Base-by-base conservation (phyloP, 2,888 invertebrate species). In the Hartigia nigra region DNA sequence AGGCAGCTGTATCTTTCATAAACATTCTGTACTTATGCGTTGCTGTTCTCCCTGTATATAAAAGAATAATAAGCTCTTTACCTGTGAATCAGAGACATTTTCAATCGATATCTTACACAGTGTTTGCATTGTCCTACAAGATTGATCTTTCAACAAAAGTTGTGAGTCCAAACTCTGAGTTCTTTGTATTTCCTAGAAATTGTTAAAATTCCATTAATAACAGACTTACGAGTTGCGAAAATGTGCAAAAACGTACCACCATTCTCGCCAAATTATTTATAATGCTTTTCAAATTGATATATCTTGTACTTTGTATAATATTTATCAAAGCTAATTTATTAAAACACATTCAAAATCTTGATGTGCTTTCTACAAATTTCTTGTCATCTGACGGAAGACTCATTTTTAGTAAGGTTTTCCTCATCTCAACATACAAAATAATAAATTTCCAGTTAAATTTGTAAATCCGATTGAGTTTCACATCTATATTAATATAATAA, bases 1-100 rank as follows among this genome's bases (percentile, higher is more conserved):
- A 82, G 31, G 85, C 70, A 37, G 81, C 82, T 35, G 79, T 77
- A n/a, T 86, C 84, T 14, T 80, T 74, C 72, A 85, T 72, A 23
- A 82, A 23, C 55, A 78, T 32, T 23, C 55, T 55, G 55, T 55
- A 55, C 55, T 55, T 55, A 55, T 55, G 55, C 14, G 55, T 55
- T 23, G 14, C 55, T 55, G 55, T 23, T 55, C 23, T 55, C 55
- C 55, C 55, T 55, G 14, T 55, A 23, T 55, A 1, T 55, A 55
- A 55, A 55, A 23, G 55, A 55, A 55, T 55, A 9, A 55, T 2
- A 55, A 23, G 55, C 23, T 55, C 9, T 9, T 23, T 75, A 81
- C 79, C 86, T 86, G 80, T 1, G 79, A 80, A 79, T n/a, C 74
- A 39, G 31, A 74, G n/a, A 55, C 23, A 23, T 23, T 55, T 55